phyloP scores from a whole-genome alignment of 2,797 vertebrate species.

The Huso huso region DNA sequence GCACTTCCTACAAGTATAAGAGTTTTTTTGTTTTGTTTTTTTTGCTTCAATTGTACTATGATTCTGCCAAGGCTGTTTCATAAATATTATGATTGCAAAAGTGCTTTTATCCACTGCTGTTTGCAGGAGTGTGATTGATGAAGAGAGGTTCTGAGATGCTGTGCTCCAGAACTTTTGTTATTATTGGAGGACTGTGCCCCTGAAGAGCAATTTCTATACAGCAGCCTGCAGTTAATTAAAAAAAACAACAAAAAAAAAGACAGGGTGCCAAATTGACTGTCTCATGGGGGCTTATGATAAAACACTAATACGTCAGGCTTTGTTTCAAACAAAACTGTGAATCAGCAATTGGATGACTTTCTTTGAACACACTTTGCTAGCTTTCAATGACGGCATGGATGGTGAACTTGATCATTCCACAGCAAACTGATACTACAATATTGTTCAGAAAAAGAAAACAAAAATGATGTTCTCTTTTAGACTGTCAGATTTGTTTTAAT shows the following conservation, averaged over 20 bases:
- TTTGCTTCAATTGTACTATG: background rate
- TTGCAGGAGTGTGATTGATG: background rate
- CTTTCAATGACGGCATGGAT: too few species aligned
- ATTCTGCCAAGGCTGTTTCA: slow-evolving; percentile 1
- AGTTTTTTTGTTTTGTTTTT: background rate
- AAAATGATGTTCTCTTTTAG: too few species aligned
- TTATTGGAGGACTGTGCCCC: background rate
- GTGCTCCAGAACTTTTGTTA: background rate
- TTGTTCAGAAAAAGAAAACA: too few species aligned
- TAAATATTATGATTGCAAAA: slow-evolving; percentile 4
- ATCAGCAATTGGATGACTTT: background rate
- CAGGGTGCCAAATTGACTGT: background rate
- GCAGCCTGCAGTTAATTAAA: background rate
- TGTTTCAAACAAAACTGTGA: background rate
- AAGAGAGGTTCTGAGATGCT: background rate
- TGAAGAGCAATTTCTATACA: background rate
- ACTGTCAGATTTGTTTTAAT: too few species aligned
- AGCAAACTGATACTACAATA: too few species aligned
- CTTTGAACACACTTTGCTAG: too few species aligned
- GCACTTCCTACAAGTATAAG: background rate
- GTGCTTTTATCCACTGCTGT: background rate
- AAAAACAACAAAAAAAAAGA: background rate
- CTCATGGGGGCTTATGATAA: background rate
- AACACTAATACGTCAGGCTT: background rate
- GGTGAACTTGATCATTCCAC: too few species aligned